Evolutionary conservation across 1,140 invertebrate genomes (phyloP).

Genomic region (Mercenaria mercenaria): DNA sequence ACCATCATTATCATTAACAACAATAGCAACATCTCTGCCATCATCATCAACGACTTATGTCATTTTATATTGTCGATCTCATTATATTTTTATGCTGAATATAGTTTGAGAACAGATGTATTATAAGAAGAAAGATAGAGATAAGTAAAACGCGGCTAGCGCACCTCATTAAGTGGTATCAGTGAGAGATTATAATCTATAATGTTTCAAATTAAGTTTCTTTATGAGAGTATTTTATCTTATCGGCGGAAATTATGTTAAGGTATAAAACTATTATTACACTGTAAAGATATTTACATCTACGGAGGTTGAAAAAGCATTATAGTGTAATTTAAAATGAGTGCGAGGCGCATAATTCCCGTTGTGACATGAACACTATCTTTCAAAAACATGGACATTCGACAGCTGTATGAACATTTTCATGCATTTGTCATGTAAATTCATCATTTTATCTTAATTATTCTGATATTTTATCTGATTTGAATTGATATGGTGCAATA

Average conservation of each 20-base stretch:
- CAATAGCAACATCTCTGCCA: neutral
- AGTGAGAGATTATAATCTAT: neutral
- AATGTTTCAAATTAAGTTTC: neutral
- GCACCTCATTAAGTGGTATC: neutral
- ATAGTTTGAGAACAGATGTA: too few species aligned
- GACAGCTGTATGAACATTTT: neutral
- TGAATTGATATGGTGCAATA: neutral
- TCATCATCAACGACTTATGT: neutral
- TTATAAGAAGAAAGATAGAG: too few species aligned
- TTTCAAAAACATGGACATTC: neutral
- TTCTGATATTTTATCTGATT: neutral
- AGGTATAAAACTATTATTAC: neutral
- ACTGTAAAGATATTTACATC: neutral
- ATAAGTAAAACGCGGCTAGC: too few species aligned
- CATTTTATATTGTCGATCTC: too few species aligned
- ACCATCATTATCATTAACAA: neutral
- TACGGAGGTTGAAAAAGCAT: too few species aligned
- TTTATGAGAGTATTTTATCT: neutral
- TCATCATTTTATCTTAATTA: neutral
- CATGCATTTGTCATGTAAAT: conserved; percentile 12
- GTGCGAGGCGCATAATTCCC: too few species aligned
- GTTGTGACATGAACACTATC: neutral
- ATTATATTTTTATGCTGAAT: too few species aligned
- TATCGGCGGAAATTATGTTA: neutral
- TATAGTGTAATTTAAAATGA: too few species aligned